phyloP scores from a whole-genome alignment of 2,888 invertebrate species.

The Augiades crinisus region DNA sequence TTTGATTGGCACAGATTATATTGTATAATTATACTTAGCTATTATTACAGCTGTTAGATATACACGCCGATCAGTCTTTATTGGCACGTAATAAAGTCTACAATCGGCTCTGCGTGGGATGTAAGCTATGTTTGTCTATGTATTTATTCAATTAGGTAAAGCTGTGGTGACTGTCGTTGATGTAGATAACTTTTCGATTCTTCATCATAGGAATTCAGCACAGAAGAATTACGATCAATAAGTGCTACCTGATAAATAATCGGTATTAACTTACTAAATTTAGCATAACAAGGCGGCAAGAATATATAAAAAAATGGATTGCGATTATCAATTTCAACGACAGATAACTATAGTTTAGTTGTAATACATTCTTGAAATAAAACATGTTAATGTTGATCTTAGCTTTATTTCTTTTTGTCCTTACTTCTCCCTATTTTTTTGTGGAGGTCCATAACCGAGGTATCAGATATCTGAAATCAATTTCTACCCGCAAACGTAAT shows the following conservation, averaged over 20 bases:
- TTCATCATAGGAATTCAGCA: no score
- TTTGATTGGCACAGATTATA: slow-evolving; percentile 21
- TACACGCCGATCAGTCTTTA: slow-evolving; percentile 24
- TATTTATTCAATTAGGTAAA: slow-evolving; percentile 20
- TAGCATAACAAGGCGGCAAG: no score
- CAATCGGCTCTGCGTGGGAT: slow-evolving; percentile 14
- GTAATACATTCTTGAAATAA: slow-evolving; percentile 18
- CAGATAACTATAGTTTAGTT: slow-evolving; percentile 13
- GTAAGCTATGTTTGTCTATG: slow-evolving; percentile 19
- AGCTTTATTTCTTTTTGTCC: neutral
- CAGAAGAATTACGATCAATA: neutral
- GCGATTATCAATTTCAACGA: neutral
- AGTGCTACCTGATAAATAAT: no score
- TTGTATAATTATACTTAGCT: slow-evolving; percentile 1
- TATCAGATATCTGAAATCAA: neutral
- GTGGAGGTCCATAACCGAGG: neutral
- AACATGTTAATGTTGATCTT: slow-evolving; percentile 16
- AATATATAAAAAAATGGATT: neutral
- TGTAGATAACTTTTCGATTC: neutral
- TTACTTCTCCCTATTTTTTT: neutral
- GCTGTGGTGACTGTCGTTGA: neutral
- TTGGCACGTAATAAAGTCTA: slow-evolving; percentile 21
- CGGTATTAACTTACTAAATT: no score
- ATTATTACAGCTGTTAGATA: slow-evolving; percentile 18
- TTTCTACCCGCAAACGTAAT: no score